Conservation (phyloP, 2,888 invertebrate species). For the Tuta absoluta region DNA sequence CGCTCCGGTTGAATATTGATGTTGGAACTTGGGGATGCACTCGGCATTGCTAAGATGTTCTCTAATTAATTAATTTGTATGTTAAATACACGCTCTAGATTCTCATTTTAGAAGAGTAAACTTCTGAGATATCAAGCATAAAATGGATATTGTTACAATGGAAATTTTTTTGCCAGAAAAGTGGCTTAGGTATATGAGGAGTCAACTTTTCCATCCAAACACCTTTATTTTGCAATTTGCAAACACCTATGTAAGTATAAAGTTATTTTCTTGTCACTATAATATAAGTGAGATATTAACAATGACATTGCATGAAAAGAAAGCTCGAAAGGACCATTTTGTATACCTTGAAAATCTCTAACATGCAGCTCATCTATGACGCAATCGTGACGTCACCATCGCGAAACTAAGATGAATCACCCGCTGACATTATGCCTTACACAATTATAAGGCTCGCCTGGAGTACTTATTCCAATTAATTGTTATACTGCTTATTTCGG, state of each 20-base stretch:
- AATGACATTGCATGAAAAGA: no score
- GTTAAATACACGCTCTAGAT: constrained; percentile 22
- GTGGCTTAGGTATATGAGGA: no score
- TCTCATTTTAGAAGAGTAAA: constrained; percentile 1
- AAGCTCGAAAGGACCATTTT: not conserved
- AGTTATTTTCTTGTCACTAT: no score
- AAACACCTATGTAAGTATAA: no score
- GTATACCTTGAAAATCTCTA: not conserved
- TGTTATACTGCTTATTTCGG: constrained; percentile 59
- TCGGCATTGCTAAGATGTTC: constrained; percentile 63
- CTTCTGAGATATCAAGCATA: not conserved
- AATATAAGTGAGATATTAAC: no score
- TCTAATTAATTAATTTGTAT: constrained; percentile 39
- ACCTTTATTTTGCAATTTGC: no score
- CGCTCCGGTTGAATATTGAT: constrained; percentile 79
- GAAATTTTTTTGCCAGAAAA: no score
- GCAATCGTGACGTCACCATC: constrained; percentile 48
- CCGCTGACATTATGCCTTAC: constrained; percentile 53
- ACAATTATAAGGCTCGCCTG: constrained; percentile 66
- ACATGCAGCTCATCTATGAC: constrained; percentile 34
- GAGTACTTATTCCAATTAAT: constrained; percentile 72
- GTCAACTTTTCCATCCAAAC: no score
- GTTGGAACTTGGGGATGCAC: constrained; percentile 76
- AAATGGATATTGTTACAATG: no score
- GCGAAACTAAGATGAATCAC: constrained; percentile 43